phyloP scores from a whole-genome alignment of 2,113 vertebrate species.

The Elgaria multicarinata region DNA sequence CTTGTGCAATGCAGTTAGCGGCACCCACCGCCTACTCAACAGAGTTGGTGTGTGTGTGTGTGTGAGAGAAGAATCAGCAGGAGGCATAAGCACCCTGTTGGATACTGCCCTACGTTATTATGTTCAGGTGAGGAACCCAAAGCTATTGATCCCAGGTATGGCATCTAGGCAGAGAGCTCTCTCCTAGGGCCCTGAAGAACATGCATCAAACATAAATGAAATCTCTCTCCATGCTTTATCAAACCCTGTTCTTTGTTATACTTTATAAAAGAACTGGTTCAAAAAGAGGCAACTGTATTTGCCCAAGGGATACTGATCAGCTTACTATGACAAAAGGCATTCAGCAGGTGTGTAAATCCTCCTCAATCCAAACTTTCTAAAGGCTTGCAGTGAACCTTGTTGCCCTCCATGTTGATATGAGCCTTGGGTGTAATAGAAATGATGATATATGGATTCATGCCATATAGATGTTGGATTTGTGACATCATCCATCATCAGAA shows the following conservation, averaged over 20 bases:
- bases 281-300: not conserved
- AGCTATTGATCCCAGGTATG: not conserved
- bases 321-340: not conserved
- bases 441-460: not conserved
- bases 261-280: not conserved
- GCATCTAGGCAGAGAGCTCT: not conserved
- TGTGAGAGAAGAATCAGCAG: too few species aligned
- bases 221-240: not conserved
- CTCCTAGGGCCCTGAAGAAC: not conserved
- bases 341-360: not conserved
- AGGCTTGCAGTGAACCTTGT: not conserved
- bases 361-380: not conserved
- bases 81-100: too few species aligned
- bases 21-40: too few species aligned
- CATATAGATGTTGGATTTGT: not conserved
- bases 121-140: not conserved
- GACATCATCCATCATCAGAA: not conserved
- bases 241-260: not conserved
- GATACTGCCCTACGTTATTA: too few species aligned
- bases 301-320: not conserved
- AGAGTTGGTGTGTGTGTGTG: too few species aligned
- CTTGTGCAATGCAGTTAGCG: too few species aligned
- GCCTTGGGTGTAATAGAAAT: not conserved
- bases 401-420: not conserved
- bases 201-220: not conserved